These are phyloP conservation scores for Erethizon dorsatum DNA, from an alignment of 2,797 vertebrate genomes.

Conservation along the genomic window DNA sequence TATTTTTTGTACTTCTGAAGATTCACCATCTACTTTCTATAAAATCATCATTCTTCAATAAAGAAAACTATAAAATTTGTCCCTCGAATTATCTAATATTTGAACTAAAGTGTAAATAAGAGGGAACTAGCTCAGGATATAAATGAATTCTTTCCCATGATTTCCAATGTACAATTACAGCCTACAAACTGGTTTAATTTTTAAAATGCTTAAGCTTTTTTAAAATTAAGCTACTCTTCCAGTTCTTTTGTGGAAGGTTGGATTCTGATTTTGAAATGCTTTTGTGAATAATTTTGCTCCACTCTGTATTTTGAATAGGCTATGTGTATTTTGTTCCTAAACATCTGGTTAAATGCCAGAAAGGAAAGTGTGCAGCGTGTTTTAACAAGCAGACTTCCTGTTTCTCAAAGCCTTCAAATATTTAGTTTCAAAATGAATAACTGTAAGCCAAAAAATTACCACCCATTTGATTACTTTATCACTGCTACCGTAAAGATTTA, in stretches of 20 bases:
- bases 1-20: neutral
- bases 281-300: slow-evolving; percentile 25
- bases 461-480: slow-evolving; percentile 78
- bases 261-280: slow-evolving; percentile 44
- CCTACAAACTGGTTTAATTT: neutral
- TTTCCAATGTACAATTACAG: neutral
- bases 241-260: neutral
- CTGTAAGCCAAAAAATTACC: slow-evolving; percentile 84
- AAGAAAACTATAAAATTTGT: slow-evolving; percentile 32
- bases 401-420: slow-evolving; percentile 87
- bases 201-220: neutral
- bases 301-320: slow-evolving; percentile 66
- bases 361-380: slow-evolving; percentile 85
- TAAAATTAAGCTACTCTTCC: neutral
- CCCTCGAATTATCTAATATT: neutral
- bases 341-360: slow-evolving; percentile 86
- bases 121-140: slow-evolving; percentile 19
- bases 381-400: slow-evolving; percentile 89
- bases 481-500: slow-evolving; percentile 83
- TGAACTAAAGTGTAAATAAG: slow-evolving; percentile 24
- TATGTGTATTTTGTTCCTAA: slow-evolving; percentile 49
- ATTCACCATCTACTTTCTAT: neutral
- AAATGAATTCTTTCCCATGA: slow-evolving; percentile 64
- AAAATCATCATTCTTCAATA: slow-evolving; percentile 41
- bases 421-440: slow-evolving; percentile 86